phyloP scores from a whole-genome alignment of 2,113 vertebrate species.

The Coptodon bakossiorum region DNA sequence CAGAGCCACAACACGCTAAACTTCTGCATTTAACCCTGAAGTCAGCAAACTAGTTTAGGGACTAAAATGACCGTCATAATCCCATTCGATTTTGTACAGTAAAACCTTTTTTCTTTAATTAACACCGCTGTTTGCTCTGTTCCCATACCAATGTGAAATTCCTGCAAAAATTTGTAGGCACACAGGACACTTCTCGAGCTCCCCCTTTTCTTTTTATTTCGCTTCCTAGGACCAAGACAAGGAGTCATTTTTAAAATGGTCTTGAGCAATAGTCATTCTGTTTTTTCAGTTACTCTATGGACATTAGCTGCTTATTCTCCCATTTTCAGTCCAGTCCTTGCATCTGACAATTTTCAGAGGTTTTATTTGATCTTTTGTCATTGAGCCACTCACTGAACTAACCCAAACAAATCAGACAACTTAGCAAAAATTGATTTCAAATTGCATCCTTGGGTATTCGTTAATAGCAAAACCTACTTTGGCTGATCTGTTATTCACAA shows the following conservation, averaged over 20 bases:
- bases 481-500: neutral
- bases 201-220: neutral
- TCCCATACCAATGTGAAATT: neutral
- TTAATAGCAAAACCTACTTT: neutral
- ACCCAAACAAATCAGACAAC: neutral
- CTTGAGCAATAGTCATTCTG: neutral
- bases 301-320: neutral
- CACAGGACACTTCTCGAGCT: neutral
- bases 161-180: fast-evolving
- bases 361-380: neutral
- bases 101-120: neutral
- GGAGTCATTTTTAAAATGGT: neutral
- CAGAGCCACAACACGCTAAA: neutral
- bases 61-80: neutral
- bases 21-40: neutral
- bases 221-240: neutral
- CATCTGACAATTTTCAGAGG: neutral
- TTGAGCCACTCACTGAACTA: neutral
- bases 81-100: neutral
- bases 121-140: neutral
- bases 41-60: neutral
- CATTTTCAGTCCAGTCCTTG: neutral
- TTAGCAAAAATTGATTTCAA: neutral
- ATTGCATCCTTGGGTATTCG: neutral
- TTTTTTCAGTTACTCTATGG: neutral